Evolutionary conservation across 92 coral and sea anemone species (phyloP), one percentile per base, ranked within the genome.

Genomic region (Actinostola sp.): DNA sequence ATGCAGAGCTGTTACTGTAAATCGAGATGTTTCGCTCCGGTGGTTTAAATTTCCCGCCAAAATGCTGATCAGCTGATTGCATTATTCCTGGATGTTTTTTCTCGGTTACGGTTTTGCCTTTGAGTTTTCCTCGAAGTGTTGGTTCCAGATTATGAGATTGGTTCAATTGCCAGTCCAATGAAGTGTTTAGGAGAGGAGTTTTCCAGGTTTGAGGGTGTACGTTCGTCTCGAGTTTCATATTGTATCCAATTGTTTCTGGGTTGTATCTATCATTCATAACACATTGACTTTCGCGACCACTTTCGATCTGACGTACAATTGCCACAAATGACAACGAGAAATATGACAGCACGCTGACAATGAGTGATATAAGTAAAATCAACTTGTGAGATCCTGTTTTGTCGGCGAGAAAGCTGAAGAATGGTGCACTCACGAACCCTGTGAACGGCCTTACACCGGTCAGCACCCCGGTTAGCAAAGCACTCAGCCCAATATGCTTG

Each of bases 321-420:
- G 61, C 42, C 39, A 90, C 76, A 42, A 86, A 83, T 19, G 89
- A 84, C n/a, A 81, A 69, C 0, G 89, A 86, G 41, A 87, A 90
- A 63, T 62, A 56, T 48, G 85, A 31, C 42, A 78, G 23, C n/a
- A 68, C 75, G 2, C 84, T 55, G 14, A 88, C 54, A 10, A 58
- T 35, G 36, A 80, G 58, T 28, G 87, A 76, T 6, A 76, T 14
- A 36, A 89, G 34, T 81, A 89, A 67, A 46, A 83, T 87, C 0
- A 66, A 2, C 48, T 73, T 89, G 72, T 86, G 86, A 49, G 77
- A 70, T 5, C 96, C 81, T 25, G 71, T 61, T 64, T 87, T 87
- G 78, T 89, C 96, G 30, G 96, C 96, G 36, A 89, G 26, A 2
- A 81, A 88, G 9, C 89, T 84, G 53, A 55, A 64, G 13, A 82